Base-by-base conservation (phyloP, 2,113 vertebrate genomes). In the Nothobranchius furzeri region DNA sequence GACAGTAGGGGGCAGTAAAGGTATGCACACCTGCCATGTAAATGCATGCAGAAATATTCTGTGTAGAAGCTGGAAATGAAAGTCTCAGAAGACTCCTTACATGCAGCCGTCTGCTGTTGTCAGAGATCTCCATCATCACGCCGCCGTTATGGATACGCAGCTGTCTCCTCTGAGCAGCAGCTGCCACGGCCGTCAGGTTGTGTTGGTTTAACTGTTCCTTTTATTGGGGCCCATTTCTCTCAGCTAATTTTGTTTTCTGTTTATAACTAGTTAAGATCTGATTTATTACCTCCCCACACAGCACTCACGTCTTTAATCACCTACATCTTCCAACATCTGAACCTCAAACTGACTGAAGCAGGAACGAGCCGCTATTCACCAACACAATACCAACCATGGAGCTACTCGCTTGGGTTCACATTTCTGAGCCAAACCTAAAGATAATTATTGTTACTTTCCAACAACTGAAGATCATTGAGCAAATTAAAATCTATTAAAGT, bases 1-100 rank as follows among this genome's bases (percentile, higher is more conserved):
- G 64, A 50, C 87, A 85, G 66, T 63, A 85, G 89, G 61, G 73
- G 81, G 61, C 89, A 88, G 84, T 82, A 46, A 52, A 49, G 61
- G 57, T 54, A 67, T 48, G 53, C 51, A 43, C 24, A 61, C 36
- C 12, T 59, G 59, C 25, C 45, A 4, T 30, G 4, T 4, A 46
- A 11, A 40, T 6, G 40, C 2, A 0, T 24, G 12, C 3, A 49
- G 0, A 64, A 57, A 36, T 30, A 30, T 48, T 30, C 8, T 2
- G 6, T 65, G 25, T 11, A 37, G 43, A 12, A 51, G 12, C 20
- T 59, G 11, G 52, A 79, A 59, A 60, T 1, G 1, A 57, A 70
- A 75, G 48, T 30, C 35, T 40, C 12, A 67, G 57, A 47, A 60
- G 65, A 51, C 25, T 37, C 42, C 51, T 53, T 25, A 46, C 13